Base-by-base conservation (phyloP, 1,140 invertebrate species). In the Calliopsis andreniformis region DNA sequence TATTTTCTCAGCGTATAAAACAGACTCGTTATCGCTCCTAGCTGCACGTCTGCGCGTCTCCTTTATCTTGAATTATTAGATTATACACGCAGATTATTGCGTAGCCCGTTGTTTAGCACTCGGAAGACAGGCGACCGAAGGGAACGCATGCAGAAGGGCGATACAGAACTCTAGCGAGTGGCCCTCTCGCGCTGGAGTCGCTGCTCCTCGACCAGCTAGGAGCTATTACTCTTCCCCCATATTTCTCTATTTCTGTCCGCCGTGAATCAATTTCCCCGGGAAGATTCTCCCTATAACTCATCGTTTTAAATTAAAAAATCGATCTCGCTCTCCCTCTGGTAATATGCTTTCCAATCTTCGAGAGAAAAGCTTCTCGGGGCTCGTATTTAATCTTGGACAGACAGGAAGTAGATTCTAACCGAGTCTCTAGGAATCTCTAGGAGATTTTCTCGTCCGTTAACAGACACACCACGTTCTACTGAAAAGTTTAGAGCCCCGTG, bases 401-500 rank as follows among this genome's bases (percentile, higher is more conserved):
- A 8, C 10, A 10, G 2, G 23, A 66, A 67, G 30, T 53, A 45
- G 63, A 23, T 39, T 39, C 35, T 10, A n/a, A n/a, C n/a, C n/a
- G n/a, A n/a, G n/a, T n/a, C n/a, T n/a, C n/a, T n/a, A n/a, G n/a
- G n/a, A n/a, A n/a, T n/a, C n/a, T n/a, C n/a, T n/a, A n/a, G n/a
- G n/a, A n/a, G n/a, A n/a, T n/a, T n/a, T n/a, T n/a, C n/a, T n/a
- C n/a, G n/a, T n/a, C n/a, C n/a, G n/a, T n/a, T n/a, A n/a, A n/a
- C n/a, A n/a, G n/a, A n/a, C n/a, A n/a, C n/a, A n/a, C n/a, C n/a
- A n/a, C n/a, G n/a, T n/a, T n/a, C n/a, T n/a, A n/a, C n/a, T n/a
- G n/a, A n/a, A n/a, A 67, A 67, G 63, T 67, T 67, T 53, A 28
- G 32, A 53, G 35, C 4, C 4, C 35, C 35, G 35, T 10, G 35